Base-by-base conservation (phyloP, 2,797 vertebrate genomes). In the Karalla daura region DNA sequence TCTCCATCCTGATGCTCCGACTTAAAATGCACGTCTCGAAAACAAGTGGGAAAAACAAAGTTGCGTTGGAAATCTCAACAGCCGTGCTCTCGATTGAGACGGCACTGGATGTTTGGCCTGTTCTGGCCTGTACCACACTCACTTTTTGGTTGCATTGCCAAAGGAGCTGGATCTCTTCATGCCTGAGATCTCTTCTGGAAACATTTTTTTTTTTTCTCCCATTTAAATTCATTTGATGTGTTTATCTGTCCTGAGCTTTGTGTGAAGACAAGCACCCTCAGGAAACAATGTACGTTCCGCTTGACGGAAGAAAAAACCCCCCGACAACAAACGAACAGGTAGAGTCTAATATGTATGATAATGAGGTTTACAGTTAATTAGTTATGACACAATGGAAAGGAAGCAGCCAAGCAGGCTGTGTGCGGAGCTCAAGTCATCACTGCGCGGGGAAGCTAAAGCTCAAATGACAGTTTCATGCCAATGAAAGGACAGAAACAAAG, bases 231-330 rank as follows among this genome's bases (percentile, higher is more conserved):
- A 37, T 28, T 27, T 53, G 9, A 45, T 15, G 5, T 1, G 1
- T 17, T 44, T 63, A 44, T 63, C 39, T 44, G 23, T 63, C 12
- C 13, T n/a, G 4, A 37, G 21, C 36, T 24, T 36, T 13, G 5
- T 7, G 7, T 46, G 33, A 21, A 55, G 63, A 17, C 24, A 17
- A 17, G 18, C 28, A 28, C 39, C 60, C 30, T 44, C n/a, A 25
- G 40, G 62, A 21, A 54, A 23, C 39, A 37, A 54, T 27, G 10
- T 18, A 46, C 51, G 40, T 39, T 46, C 11, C 24, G 46, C 18
- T 30, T 64, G 21, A 27, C 15, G 17, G 8, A 24, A 33, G 20
- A 32, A 24, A 32, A 28, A 21, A 9, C 11, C 2, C 3, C 28
- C 11, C 28, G n/a, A 33, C 1, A 33, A 37, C 11, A 17, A 47